These are phyloP conservation scores for Tinea trinotella DNA, from an alignment of 2,888 invertebrate species.

Conservation along the genomic window DNA sequence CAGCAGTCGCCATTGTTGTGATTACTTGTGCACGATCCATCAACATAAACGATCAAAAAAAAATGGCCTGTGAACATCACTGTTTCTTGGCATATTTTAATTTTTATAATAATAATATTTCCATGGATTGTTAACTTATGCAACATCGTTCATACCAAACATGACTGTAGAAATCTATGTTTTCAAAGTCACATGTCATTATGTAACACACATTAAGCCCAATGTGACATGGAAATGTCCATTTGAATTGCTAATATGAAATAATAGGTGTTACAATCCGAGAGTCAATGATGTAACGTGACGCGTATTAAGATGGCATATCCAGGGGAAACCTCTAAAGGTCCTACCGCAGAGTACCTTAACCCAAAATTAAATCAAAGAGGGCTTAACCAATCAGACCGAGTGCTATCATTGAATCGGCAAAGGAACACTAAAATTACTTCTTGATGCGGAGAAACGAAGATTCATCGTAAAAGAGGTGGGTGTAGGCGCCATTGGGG, in stretches of 20 bases:
- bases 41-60: too few relatives aligned
- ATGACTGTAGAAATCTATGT: too few relatives aligned
- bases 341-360: constrained; percentile 60
- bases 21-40: too few relatives aligned
- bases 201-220: too few relatives aligned
- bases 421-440: constrained; percentile 72
- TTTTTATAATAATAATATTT: too few relatives aligned
- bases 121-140: too few relatives aligned
- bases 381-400: constrained; percentile 70
- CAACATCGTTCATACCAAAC: too few relatives aligned
- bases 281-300: background rate
- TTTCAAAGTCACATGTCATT: too few relatives aligned
- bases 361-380: constrained; percentile 72
- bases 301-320: constrained; percentile 2
- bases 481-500: constrained; percentile 30
- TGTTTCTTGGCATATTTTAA: too few relatives aligned
- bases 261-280: background rate
- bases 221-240: too few relatives aligned
- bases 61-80: too few relatives aligned
- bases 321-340: constrained; percentile 46
- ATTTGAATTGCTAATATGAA: background rate
- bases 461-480: constrained; percentile 72
- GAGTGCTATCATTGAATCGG: constrained; percentile 73
- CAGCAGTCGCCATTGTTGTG: too few relatives aligned
- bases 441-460: constrained; percentile 73